phyloP scores from a whole-genome alignment of 2,888 invertebrate species.

The Microdon myrmicae region DNA sequence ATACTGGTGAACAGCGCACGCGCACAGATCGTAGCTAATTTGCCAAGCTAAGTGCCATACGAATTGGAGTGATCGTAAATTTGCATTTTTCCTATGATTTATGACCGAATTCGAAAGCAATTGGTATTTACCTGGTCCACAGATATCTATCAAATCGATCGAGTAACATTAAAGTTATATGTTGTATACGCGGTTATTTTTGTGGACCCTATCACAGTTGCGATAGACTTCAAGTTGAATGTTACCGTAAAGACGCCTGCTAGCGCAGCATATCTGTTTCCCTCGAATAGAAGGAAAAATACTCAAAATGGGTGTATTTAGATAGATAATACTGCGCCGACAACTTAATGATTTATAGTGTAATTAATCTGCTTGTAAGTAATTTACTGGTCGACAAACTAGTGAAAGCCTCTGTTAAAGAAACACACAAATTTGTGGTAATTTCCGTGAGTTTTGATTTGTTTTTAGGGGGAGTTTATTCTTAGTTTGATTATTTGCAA shows the following conservation, averaged over 20 bases:
- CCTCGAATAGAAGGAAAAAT: not conserved
- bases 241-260: not conserved
- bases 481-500: no score
- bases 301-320: constrained; percentile 11
- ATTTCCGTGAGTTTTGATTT: no score
- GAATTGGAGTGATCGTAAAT: constrained; percentile 53
- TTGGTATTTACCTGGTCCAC: constrained; percentile 46
- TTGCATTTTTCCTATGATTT: constrained; percentile 51
- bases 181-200: not conserved
- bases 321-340: constrained; percentile 29
- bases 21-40: constrained; percentile 48
- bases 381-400: no score
- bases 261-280: constrained; percentile 13
- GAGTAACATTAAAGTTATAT: constrained; percentile 1
- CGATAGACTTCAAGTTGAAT: constrained; percentile 13
- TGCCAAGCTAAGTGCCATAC: constrained; percentile 52
- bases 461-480: no score
- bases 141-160: constrained; percentile 50
- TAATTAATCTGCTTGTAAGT: constrained; percentile 8
- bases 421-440: no score
- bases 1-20: constrained; percentile 27
- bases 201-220: no score
- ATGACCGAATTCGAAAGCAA: constrained; percentile 45
- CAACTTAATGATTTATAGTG: constrained; percentile 35
- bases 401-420: no score